Evolutionary conservation across 2,888 invertebrate species (phyloP).

Genomic region (Rhopalosiphum nymphaeae): DNA sequence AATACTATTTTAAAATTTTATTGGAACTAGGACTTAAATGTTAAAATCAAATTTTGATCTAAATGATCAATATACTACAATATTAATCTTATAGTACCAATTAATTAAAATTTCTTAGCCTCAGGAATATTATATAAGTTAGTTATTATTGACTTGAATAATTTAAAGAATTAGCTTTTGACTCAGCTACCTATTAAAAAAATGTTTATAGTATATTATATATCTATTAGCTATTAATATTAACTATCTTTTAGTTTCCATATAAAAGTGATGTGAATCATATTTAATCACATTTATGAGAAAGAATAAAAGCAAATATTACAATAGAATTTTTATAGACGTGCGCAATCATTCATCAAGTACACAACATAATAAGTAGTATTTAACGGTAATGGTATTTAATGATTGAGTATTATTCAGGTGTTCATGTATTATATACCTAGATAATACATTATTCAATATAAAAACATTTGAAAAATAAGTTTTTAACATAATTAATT

Average conservation of each 20-base stretch:
- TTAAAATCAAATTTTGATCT: no score
- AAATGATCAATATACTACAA: no score
- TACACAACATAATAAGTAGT: neutral
- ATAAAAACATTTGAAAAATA: no score
- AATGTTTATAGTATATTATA: neutral
- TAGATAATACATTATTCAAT: no score
- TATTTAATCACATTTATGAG: neutral
- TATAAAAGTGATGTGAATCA: neutral
- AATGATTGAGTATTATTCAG: neutral
- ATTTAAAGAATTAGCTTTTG: neutral
- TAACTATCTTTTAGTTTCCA: neutral
- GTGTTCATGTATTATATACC: neutral
- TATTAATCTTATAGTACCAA: no score
- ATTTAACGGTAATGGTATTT: neutral
- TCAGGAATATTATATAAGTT: neutral
- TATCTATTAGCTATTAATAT: neutral
- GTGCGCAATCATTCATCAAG: neutral
- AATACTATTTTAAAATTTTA: no score
- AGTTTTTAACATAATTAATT: no score
- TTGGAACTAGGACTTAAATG: no score
- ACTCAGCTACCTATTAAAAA: neutral
- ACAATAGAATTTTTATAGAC: neutral
- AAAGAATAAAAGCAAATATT: neutral
- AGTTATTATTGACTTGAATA: neutral
- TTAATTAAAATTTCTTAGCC: neutral